Conservation (phyloP, 1,140 invertebrate genomes). For the Pseudoatta argentina region DNA sequence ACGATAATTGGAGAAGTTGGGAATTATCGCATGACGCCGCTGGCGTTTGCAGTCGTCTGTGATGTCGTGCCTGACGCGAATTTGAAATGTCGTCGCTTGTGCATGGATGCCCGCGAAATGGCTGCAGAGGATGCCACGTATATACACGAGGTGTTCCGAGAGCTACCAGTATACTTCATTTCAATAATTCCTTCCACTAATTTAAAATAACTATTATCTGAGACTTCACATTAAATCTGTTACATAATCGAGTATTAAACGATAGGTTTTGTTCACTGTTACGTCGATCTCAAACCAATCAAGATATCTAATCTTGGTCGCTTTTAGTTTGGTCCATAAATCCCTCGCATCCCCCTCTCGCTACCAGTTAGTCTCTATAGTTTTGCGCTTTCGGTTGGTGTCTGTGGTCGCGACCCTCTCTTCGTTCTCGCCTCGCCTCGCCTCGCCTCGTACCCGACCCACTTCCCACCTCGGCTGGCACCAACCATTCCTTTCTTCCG, state of each 20-base stretch:
- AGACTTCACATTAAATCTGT: not conserved
- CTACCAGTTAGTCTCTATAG: slow-evolving; percentile 65
- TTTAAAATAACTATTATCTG: not conserved
- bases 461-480: not conserved
- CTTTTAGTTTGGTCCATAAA: slow-evolving; percentile 67
- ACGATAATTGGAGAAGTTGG: slow-evolving; percentile 76
- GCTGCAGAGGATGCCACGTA: not conserved
- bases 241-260: not conserved
- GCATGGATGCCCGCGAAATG: not conserved
- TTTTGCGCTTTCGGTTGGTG: slow-evolving; percentile 66
- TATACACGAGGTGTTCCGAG: not conserved
- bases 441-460: not conserved
- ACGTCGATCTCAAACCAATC: not conserved
- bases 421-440: slow-evolving; percentile 17
- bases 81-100: slow-evolving; percentile 49
- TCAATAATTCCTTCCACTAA: not conserved
- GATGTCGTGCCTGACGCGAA: slow-evolving; percentile 41
- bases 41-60: slow-evolving; percentile 41
- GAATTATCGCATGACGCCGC: slow-evolving; percentile 70
- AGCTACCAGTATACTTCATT: not conserved
- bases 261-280: not conserved
- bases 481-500: slow-evolving; percentile 32
- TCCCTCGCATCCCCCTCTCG: slow-evolving; percentile 36
- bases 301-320: slow-evolving; percentile 26
- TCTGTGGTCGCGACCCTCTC: slow-evolving; percentile 46